These are phyloP conservation scores for Lamellibrachia satsuma DNA, from an alignment of 2,888 invertebrate genomes.

Conservation along the genomic window DNA sequence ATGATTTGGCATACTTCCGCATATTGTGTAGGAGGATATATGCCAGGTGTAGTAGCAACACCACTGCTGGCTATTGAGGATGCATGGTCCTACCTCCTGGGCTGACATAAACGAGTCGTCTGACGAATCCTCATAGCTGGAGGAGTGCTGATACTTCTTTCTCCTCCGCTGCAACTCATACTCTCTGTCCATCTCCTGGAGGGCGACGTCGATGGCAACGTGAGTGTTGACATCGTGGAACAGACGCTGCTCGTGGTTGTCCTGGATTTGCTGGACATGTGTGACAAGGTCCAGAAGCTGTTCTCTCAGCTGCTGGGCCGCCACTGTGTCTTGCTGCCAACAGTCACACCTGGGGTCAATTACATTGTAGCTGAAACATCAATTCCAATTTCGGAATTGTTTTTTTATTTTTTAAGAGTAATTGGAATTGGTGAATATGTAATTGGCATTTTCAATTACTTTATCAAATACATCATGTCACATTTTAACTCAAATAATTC, in stretches of 20 bases:
- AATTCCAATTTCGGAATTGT: too few species aligned
- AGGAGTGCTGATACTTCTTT: slow-evolving; percentile 17
- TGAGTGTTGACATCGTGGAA: slow-evolving; percentile 36
- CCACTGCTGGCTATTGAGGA: not conserved
- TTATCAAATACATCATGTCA: too few species aligned
- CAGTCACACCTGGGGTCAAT: not conserved
- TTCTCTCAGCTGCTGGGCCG: not conserved
- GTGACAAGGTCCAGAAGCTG: not conserved
- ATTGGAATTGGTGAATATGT: too few species aligned
- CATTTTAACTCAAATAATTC: too few species aligned
- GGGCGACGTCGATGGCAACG: slow-evolving; percentile 38
- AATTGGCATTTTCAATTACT: too few species aligned
- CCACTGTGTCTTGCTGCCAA: not conserved
- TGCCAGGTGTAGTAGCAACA: too few species aligned
- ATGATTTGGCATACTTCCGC: too few species aligned
- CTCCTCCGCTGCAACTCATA: slow-evolving; percentile 36
- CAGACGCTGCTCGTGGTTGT: slow-evolving; percentile 27
- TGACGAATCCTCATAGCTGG: slow-evolving; percentile 54
- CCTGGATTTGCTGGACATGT: not conserved
- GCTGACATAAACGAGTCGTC: slow-evolving; percentile 94
- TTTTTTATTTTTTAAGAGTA: too few species aligned
- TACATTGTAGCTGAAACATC: too few species aligned
- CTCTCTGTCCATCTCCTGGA: slow-evolving; percentile 42
- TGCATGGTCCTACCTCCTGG: slow-evolving; percentile 74
- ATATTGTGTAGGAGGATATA: too few species aligned